Base-by-base conservation (phyloP, 2,888 invertebrate genomes). In the Poecilus cupreus region DNA sequence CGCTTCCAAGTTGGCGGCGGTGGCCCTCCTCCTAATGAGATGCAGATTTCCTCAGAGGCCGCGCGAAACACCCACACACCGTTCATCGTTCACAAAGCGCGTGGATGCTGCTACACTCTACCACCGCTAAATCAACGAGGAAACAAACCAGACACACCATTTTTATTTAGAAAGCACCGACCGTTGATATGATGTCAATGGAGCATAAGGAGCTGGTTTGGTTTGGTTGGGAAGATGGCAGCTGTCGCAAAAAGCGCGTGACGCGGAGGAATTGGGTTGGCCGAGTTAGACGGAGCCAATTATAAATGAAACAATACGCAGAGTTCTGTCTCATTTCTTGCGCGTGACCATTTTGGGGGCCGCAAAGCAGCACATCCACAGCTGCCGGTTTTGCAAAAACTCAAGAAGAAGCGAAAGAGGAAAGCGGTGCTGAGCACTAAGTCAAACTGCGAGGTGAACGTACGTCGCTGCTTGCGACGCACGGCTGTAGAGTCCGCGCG, bases 281-380 rank as follows among this genome's bases (percentile, higher is more conserved):
- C 22, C 51, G 72, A 80, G 57, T 80, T 72, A 57, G 72, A 80
- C 49, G 70, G 10, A 85, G 84, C 86, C 86, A 86, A 86, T 86
- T 86, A 86, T 86, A 86, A 84, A 82, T 81, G 83, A 84, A 83
- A 82, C 86, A 86, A 86, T 85, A 86, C 86, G 81, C 80, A 83
- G 84, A 82, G 82, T 84, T 83, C 60, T 83, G 84, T 84, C 85
- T 84, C 85, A 85, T 85, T 86, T 86, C 85, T 86, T 86, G 85
- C 81, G 84, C 83, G 83, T 82, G 83, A 82, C 86, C 86, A 85
- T 85, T 86, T 86, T 85, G 83, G 86, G 85, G 84, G 83, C 86
- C 86, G 85, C 86, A 86, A 86, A 85, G 68, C 83, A 76, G 82
- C 70, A 79, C 82, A 32, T 22, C 72, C 49, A 26, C 60, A 72